Percentiles rank a stretch among this genome's conserved stretches.
Conservation (phyloP, 2,797 vertebrate genomes). For the Chiroxiphia lanceolata region DNA sequence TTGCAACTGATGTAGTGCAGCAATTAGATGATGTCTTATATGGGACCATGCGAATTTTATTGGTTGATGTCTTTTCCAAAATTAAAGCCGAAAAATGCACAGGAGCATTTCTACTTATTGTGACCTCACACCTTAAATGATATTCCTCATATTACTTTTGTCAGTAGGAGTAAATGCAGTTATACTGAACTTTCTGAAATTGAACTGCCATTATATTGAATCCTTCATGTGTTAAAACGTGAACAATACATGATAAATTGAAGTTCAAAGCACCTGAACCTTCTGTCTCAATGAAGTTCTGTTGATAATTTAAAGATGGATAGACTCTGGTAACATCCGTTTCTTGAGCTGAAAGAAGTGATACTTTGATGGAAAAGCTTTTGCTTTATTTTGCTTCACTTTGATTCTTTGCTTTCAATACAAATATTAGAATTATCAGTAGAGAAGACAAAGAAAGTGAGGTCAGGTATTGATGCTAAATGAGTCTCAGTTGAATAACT, state of each 20-base stretch:
- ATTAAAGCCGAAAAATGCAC: neutral
- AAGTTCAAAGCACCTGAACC: neutral
- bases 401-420: neutral
- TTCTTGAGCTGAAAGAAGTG: neutral
- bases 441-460: neutral
- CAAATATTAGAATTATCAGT: neutral
- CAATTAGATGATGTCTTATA: conserved; percentile 2
- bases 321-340: neutral
- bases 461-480: neutral
- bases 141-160: neutral
- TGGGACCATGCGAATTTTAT: neutral
- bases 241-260: neutral
- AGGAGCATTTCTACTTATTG: neutral
- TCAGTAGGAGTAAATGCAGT: neutral
- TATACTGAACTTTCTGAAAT: neutral
- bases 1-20: neutral
- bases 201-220: neutral
- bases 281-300: neutral
- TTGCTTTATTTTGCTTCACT: neutral
- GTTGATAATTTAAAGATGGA: neutral
- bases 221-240: neutral
- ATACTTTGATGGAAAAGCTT: neutral
- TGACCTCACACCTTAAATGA: neutral
- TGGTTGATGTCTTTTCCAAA: neutral
- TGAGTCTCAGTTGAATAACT: neutral